Base-by-base conservation (phyloP, 64 coral and sea anemone species). In the Montipora sp. region DNA sequence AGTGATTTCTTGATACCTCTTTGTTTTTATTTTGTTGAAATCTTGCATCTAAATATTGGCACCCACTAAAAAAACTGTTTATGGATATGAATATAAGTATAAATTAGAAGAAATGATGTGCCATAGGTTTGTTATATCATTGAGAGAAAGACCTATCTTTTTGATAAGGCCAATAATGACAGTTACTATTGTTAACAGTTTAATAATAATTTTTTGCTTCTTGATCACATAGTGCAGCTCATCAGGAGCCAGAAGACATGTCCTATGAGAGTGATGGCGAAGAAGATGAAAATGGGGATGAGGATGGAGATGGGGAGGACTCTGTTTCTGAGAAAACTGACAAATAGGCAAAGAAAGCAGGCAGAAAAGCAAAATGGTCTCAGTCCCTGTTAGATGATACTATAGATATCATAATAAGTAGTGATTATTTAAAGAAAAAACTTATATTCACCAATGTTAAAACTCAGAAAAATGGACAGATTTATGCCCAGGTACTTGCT, bases 401-500 rank as follows among this genome's bases (percentile, higher is more conserved):
- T 27, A 27, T 1, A 27, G 24, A 27, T 27, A 27, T 27, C 24
- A 27, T 27, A 27, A 27, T 27, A 27, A 27, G 24, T 27, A 27
- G 24, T 27, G 24, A 27, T 27, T 27, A 27, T 27, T 27, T 27
- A 27, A 27, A 27, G 1, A 27, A 27, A 27, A 27, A n/a, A n/a
- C n/a, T n/a, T n/a, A n/a, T n/a, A n/a, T n/a, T 27, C 24, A 27
- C 24, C 0, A 27, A 27, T 27, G 51, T 55, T 55, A 87, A 94
- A 83, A 94, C 87, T 4, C 78, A 83, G 65, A 89, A 94, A 94
- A 94, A 94, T 81, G 78, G 92, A 2, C 79, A 77, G 88, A 89
- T 94, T 74, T 89, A 94, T 94, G 77, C 87, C 9, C 12, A 67
- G 7, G 80, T 94, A 89, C 84, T 87, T n/a, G 80, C 79, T 24